Evolutionary conservation across 2,888 invertebrate species (phyloP).

Genomic region (Tachina lurida): DNA sequence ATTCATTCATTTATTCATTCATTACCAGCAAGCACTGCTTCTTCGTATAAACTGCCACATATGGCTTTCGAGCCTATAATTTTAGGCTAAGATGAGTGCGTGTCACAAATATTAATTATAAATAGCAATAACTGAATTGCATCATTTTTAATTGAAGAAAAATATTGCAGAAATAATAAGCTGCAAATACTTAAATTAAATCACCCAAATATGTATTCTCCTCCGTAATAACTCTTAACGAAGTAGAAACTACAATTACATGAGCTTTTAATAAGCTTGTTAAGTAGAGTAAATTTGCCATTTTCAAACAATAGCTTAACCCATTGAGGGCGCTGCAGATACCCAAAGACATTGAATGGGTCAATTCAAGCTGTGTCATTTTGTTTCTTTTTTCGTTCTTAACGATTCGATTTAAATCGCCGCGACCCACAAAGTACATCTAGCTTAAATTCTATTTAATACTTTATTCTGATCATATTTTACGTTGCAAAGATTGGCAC

Average conservation of each 20-base stretch:
- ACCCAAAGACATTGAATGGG: no score
- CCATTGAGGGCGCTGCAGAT: not conserved
- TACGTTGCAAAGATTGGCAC: no score
- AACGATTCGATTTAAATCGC: no score
- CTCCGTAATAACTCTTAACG: no score
- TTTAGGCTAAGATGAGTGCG: slow-evolving; percentile 19
- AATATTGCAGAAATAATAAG: slow-evolving; percentile 1
- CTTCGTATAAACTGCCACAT: slow-evolving; percentile 13
- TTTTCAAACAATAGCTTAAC: not conserved
- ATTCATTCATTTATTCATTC: not conserved
- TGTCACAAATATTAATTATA: not conserved
- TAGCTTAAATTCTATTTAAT: no score
- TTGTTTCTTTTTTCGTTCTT: no score
- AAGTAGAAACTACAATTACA: not conserved
- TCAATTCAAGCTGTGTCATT: no score
- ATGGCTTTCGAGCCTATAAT: slow-evolving; percentile 8
- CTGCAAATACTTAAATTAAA: not conserved
- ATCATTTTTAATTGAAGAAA: slow-evolving; percentile 24
- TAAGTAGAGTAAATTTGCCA: not conserved
- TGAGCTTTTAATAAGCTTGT: not conserved
- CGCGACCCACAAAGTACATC: no score
- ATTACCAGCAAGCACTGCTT: not conserved
- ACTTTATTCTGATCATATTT: no score
- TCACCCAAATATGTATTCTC: not conserved
- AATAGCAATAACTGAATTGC: slow-evolving; percentile 2